Evolutionary conservation across 2,797 vertebrate species (phyloP).

Genomic region (Aplochiton taeniatus): DNA sequence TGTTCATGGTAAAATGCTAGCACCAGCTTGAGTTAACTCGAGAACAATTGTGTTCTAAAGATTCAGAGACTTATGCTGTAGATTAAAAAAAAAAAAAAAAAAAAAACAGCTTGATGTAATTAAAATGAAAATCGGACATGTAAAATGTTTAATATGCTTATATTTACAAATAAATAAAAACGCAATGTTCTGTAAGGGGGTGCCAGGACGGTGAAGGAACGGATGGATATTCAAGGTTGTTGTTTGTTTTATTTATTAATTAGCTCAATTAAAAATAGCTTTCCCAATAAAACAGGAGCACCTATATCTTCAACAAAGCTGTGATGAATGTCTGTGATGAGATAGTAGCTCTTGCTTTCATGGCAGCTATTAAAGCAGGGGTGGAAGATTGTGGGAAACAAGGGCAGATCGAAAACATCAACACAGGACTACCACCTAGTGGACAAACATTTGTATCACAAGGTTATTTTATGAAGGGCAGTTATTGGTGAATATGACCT

Average conservation of each 20-base stretch:
- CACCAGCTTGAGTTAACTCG: too few relatives aligned
- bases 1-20: too few relatives aligned
- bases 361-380: slow-evolving; percentile 62
- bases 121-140: too few relatives aligned
- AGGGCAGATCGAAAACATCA: slow-evolving; percentile 13
- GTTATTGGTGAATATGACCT: neutral
- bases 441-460: slow-evolving; percentile 22
- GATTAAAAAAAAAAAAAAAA: too few relatives aligned
- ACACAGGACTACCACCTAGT: slow-evolving; percentile 71
- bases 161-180: too few relatives aligned
- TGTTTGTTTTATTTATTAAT: slow-evolving; percentile 45
- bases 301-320: slow-evolving; percentile 57
- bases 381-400: slow-evolving; percentile 64
- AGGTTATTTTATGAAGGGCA: slow-evolving; percentile 2
- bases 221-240: slow-evolving; percentile 38
- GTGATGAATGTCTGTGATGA: slow-evolving; percentile 44
- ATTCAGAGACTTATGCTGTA: too few relatives aligned
- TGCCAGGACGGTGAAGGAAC: slow-evolving; percentile 51
- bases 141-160: too few relatives aligned
- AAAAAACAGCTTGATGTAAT: slow-evolving; percentile 9
- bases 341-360: slow-evolving; percentile 61
- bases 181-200: slow-evolving; percentile 7
- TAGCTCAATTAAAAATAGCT: slow-evolving; percentile 56
- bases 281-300: slow-evolving; percentile 60
- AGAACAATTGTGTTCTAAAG: too few relatives aligned